Percentiles rank a stretch among this genome's conserved stretches.
phyloP scores from a whole-genome alignment of 2,888 invertebrate genomes.

The Eurois occulta region DNA sequence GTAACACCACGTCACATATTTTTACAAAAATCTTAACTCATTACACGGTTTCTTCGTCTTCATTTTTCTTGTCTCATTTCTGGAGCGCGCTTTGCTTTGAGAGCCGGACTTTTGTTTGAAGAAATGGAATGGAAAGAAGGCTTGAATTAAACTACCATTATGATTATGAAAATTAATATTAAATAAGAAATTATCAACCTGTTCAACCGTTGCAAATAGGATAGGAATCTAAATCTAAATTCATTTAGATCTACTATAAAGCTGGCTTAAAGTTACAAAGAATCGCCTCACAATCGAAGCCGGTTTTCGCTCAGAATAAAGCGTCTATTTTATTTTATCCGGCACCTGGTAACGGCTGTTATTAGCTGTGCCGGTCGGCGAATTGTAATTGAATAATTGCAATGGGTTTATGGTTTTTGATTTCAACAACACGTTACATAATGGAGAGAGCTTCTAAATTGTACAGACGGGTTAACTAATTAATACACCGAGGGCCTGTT shows the following conservation, averaged over 20 bases:
- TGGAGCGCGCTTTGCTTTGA: conserved; percentile 14
- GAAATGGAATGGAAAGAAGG: not conserved
- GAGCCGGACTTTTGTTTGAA: not conserved
- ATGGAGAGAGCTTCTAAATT: not conserved
- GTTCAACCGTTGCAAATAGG: not conserved
- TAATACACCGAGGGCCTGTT: not conserved
- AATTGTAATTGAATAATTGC: conserved; percentile 45
- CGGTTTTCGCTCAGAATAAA: conserved; percentile 47
- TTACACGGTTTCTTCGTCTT: conserved; percentile 41
- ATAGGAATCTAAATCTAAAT: not conserved
- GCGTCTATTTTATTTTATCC: conserved; percentile 49
- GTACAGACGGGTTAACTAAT: not conserved
- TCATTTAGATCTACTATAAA: not conserved
- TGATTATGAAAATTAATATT: not conserved
- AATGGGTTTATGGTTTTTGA: conserved; percentile 26
- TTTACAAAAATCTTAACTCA: conserved; percentile 61
- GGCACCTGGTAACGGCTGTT: conserved; percentile 48
- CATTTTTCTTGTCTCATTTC: conserved; percentile 26
- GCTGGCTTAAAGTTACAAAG: conserved; percentile 19
- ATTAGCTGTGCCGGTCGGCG: conserved; percentile 33
- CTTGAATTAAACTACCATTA: not conserved
- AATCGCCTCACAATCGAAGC: conserved; percentile 30
- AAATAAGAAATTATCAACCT: not conserved
- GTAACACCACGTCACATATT: conserved; percentile 66
- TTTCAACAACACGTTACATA: conserved; percentile 1